Evolutionary conservation across 2,888 invertebrate genomes (phyloP), one percentile per base, ranked within the genome.

Genomic region (Drosophila stalkeri): DNA sequence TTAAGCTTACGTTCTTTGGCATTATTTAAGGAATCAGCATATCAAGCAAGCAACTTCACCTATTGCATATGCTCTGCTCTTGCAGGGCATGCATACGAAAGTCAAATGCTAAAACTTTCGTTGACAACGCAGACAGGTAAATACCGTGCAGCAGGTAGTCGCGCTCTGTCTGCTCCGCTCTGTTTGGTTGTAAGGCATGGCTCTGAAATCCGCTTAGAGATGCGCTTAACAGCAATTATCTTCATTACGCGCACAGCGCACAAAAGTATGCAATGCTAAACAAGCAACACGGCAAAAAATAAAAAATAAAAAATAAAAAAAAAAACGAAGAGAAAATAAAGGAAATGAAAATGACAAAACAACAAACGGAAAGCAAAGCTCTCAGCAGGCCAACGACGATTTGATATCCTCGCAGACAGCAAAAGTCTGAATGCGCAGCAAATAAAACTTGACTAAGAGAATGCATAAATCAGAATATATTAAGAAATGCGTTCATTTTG

Each of bases 181-280:
- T 6, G 49, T n/a, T 46, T 39, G 12, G 74, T 33, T 51, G 43
- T 37, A 27, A 46, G 51, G 66, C 44, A 75, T 83, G 77, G 79
- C 72, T 62, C 56, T 60, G 67, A 88, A 86, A 86, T 86, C 88
- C 89, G 82, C 75, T 80, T 73, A 82, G 70, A 80, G 80, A 78
- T 84, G 82, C 84, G 86, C 86, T 86, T 81, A 89, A 81, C 89
- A 86, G 86, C 86, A 89, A 86, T 86, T 89, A 86, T 86, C 86
- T 89, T 86, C 89, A 89, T 86, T 86, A 86, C 82, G 80, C 74
- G 84, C 64, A 43, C 55, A 41, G 86, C 86, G 66, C 72, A 70
- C 83, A 71, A 80, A 83, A 76, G 83, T 80, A 80, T 86, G 81
- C 73, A 69, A 72, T 66, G 71, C 44, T 71, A 76, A 72, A 77